A percentile compares a stretch with the other conserved stretches of the same genome.
phyloP scores from a whole-genome alignment of 2,888 invertebrate genomes.

The Harpalus rufipes region DNA sequence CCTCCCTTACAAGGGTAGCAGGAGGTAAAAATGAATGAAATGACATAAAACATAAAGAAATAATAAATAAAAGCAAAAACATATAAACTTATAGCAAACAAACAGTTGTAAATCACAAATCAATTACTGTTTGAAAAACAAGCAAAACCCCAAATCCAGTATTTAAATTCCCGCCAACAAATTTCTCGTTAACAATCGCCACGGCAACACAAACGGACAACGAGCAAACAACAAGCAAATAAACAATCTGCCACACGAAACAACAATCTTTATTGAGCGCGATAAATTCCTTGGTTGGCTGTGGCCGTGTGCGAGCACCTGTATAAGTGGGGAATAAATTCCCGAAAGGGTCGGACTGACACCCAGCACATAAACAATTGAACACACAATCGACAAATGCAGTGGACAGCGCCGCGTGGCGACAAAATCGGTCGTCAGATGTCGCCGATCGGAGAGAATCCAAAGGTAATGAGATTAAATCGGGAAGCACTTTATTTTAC shows the following conservation, averaged over 20 bases:
- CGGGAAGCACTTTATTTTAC: slow-evolving; percentile 17
- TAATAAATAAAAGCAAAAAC: background rate
- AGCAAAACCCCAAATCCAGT: slow-evolving; percentile 17
- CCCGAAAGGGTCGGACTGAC: slow-evolving; percentile 46
- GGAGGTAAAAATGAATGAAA: no score
- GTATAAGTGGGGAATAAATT: slow-evolving; percentile 58
- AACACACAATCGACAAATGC: slow-evolving; percentile 58
- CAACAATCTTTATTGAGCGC: slow-evolving; percentile 48
- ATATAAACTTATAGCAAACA: background rate
- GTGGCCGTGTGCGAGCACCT: slow-evolving; percentile 36
- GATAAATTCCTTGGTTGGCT: slow-evolving; percentile 30
- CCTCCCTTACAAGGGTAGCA: no score
- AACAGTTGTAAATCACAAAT: background rate
- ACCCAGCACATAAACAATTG: slow-evolving; percentile 61
- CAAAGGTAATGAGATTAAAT: slow-evolving; percentile 33
- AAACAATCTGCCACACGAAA: slow-evolving; percentile 46
- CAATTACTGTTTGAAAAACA: background rate
- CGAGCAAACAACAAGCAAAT: slow-evolving; percentile 51
- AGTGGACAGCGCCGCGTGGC: slow-evolving; percentile 23
- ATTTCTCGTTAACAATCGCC: slow-evolving; percentile 47
- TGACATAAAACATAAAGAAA: background rate
- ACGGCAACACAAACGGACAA: slow-evolving; percentile 26
- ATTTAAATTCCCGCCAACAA: slow-evolving; percentile 38
- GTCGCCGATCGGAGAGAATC: background rate
- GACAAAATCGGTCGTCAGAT: slow-evolving; percentile 20